Base-by-base conservation (phyloP, 2,888 invertebrate species). In the Bimastos eiseni region DNA sequence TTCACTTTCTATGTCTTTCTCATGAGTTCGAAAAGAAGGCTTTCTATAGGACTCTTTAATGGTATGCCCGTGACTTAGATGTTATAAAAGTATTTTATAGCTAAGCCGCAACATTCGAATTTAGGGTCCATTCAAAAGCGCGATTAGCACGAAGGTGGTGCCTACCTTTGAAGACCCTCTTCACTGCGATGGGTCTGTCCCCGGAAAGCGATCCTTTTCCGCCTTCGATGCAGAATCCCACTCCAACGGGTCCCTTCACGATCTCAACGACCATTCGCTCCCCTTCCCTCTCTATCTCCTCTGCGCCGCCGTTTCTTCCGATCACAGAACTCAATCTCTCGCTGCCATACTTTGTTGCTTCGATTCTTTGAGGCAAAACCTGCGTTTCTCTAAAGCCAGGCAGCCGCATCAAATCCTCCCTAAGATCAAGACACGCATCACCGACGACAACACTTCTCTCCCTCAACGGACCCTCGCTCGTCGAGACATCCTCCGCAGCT, bases 101-200 rank as follows among this genome's bases (percentile, higher is more conserved):
- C n/a, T 21, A 49, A 0, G n/a, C n/a, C 17, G 49, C 49, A 49
- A 11, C n/a, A n/a, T n/a, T n/a, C 24, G 49, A 24, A 21, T 24
- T 70, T n/a, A 0, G n/a, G 8, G n/a, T 70, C 70, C 1, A 17
- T n/a, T 70, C n/a, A 3, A 30, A 55, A 24, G 24, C 55, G 30
- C 6, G 55, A 70, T 6, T 70, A 6, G 89, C n/a, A 37, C 1
- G 37, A 38, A 49, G 17, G n/a, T 24, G n/a, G n/a, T n/a, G n/a
- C n/a, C n/a, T 36, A 98, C 98, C 98, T 96, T 97, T 97, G 95
- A 98, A 98, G 93, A 98, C 97, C 96, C 98, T 98, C 95, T 98
- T 98, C 93, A 98, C 97, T 90, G 97, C 96, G 92, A 98, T 96
- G 89, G 98, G 98, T 93, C 97, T 96, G 95, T 98, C 98, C 38